Evolutionary conservation across 2,797 vertebrate species (phyloP).

Genomic region (Labeo calbasu): DNA sequence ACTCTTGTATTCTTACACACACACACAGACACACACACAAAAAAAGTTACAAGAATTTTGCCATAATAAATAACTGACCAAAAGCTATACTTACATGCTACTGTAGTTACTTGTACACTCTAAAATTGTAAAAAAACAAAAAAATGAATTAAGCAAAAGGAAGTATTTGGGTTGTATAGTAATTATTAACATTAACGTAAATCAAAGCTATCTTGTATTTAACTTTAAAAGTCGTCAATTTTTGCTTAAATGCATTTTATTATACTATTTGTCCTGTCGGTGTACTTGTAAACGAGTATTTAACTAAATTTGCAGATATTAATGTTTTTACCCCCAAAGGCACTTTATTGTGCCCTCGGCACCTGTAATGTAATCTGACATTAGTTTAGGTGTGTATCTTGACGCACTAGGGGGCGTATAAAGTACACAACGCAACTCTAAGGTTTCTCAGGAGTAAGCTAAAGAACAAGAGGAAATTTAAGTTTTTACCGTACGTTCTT

Average conservation of each 20-base stretch:
- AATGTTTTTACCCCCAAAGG: no score
- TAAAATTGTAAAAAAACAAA: neutral
- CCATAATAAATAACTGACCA: no score
- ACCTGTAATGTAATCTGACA: slow-evolving; percentile 9
- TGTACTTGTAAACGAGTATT: neutral
- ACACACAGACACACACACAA: no score
- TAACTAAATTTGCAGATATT: neutral
- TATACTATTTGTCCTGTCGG: neutral
- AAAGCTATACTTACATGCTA: neutral
- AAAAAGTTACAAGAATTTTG: neutral
- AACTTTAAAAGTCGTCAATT: neutral
- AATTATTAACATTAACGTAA: no score
- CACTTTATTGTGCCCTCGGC: neutral
- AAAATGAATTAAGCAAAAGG: neutral
- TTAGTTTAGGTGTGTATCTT: neutral
- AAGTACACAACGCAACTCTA: slow-evolving; percentile 6
- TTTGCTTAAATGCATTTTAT: neutral
- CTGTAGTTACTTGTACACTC: neutral
- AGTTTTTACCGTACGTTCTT: neutral
- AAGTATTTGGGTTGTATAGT: neutral
- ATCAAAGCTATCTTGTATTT: neutral
- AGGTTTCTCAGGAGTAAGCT: slow-evolving; percentile 1
- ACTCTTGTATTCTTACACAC: neutral
- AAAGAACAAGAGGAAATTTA: neutral
- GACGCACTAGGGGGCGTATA: slow-evolving; percentile 43